A percentile compares a stretch with the other conserved stretches of the same genome.
These are phyloP conservation scores for Plagiodera versicolora DNA, from an alignment of 2,888 invertebrate species.

Conservation along the genomic window DNA sequence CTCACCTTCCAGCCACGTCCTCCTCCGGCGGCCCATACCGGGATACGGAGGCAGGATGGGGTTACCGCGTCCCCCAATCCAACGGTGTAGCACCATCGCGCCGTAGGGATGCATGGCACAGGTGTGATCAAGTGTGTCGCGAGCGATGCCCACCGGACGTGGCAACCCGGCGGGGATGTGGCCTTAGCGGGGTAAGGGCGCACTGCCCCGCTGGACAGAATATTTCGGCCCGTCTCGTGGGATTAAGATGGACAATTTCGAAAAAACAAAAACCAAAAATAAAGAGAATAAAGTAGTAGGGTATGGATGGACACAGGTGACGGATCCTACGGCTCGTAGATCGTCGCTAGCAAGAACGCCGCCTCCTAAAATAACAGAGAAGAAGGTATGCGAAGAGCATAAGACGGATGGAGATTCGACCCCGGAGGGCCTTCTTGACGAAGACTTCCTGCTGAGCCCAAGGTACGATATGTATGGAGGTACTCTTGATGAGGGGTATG, in stretches of 20 bases:
- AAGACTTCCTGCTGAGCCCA: no score
- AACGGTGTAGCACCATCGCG: slow-evolving; percentile 8
- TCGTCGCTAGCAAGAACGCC: not conserved
- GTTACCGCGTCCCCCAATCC: slow-evolving; percentile 9
- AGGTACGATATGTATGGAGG: no score
- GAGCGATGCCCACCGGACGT: not conserved
- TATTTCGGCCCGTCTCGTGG: not conserved
- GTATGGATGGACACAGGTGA: no score
- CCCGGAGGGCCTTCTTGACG: no score
- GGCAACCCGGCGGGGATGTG: not conserved
- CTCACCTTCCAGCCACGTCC: not conserved
- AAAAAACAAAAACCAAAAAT: not conserved
- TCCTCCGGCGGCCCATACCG: not conserved
- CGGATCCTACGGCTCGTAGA: not conserved
- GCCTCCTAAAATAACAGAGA: no score
- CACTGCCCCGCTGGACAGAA: not conserved
- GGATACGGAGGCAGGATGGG: not conserved
- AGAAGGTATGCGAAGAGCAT: no score
- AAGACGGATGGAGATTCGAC: no score
- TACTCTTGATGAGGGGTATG: no score
- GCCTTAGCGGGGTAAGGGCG: not conserved
- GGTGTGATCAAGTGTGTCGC: not conserved
- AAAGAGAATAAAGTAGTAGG: not conserved
- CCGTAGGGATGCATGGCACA: not conserved
- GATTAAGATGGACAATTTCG: not conserved